These are phyloP conservation scores for Propithecus perrieri DNA, from an alignment of 2,797 vertebrate species.

Conservation along the genomic window DNA sequence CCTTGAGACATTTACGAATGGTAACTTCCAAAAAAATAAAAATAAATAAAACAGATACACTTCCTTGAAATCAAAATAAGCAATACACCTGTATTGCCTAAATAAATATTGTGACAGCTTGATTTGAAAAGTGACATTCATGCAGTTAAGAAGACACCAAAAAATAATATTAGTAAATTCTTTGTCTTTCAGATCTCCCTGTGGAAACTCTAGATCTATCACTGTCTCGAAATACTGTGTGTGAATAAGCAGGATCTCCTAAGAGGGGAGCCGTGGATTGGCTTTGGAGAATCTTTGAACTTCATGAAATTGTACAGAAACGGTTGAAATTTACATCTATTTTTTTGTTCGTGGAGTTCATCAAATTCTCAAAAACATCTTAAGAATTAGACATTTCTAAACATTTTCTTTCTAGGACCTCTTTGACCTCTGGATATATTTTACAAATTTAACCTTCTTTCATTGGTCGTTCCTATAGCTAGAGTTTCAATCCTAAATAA, in stretches of 20 bases:
- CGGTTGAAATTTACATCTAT: background rate
- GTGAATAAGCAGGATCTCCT: background rate
- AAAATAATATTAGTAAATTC: background rate
- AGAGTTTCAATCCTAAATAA: background rate
- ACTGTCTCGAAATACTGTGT: background rate
- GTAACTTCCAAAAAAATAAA: background rate
- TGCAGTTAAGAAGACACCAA: background rate
- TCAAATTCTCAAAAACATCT: background rate
- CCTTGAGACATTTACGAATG: background rate
- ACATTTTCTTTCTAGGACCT: background rate
- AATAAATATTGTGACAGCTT: background rate
- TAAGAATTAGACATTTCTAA: background rate
- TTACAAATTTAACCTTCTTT: background rate
- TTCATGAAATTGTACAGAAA: background rate
- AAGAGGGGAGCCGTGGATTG: background rate
- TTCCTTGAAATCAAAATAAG: background rate
- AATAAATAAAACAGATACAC: background rate
- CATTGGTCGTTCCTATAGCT: background rate
- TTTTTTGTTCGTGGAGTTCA: background rate
- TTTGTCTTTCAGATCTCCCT: background rate
- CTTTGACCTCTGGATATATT: background rate
- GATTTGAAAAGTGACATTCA: background rate
- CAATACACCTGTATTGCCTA: background rate
- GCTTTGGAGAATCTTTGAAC: background rate
- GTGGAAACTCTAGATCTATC: background rate